Evolutionary conservation across 2,888 invertebrate species (phyloP), one percentile per base, ranked within the genome.

Genomic region (Spicauda simplicius): DNA sequence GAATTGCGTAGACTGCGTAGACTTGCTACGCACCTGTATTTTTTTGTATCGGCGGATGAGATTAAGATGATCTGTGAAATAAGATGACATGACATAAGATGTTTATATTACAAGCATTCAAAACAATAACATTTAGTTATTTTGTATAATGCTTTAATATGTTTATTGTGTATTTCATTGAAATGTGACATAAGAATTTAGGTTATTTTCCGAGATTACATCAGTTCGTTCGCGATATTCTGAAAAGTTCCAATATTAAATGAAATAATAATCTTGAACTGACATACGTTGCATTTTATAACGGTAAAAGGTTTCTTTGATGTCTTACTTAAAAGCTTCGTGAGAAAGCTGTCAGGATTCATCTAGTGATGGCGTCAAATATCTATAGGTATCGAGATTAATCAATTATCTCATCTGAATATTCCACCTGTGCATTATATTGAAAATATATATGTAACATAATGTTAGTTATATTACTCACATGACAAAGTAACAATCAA

Each of bases 1-100:
- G 60, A 71, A 67, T 60, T 71, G 63, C 68, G 70, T 73, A 69
- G 65, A 69, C 52, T 53, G 71, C 69, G 72, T 73, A 68, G 71
- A 55, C 53, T 10, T 37, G 68, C 69, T 71, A 70, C 68, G 68
- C 48, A 62, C 45, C 66, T 65, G 59, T 37, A 64, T 56, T 41
- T 65, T n/a, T 60, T 48, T 18, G 57, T 63, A 54, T 18, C 16
- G 50, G 53, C 33, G 45, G 54, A 16, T 53, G 33, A 19, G 48
- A 37, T n/a, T 61, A 58, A 59, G 62, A 63, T 69, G 19, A 57
- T 62, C 56, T 68, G 69, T 48, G 56, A 33, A 52, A 52, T n/a
- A 64, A 30, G 58, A 69, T 72, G 62, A 66, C 71, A 70, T 65
- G 19, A n/a, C 37, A 25, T 61, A 54, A 41, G 16, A 19, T 62